These are phyloP conservation scores for Seriola dumerili DNA, from an alignment of 2,113 vertebrate species.

Conservation along the genomic window DNA sequence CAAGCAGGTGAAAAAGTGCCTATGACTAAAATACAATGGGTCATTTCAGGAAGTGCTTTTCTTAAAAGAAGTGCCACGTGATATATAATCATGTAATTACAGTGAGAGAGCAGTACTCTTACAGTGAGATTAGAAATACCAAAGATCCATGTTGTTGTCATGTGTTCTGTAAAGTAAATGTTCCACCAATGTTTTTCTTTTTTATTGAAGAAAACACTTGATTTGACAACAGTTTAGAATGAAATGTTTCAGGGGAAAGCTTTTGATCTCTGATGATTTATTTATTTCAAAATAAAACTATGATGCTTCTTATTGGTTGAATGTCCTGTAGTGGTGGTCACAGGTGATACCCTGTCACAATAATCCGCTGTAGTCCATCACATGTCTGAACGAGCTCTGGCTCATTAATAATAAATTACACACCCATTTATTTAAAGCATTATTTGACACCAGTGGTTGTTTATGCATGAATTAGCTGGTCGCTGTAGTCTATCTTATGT, in stretches of 20 bases:
- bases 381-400: background rate
- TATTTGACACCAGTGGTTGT: background rate
- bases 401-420: background rate
- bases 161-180: background rate
- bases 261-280: slow-evolving; percentile 15
- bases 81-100: background rate
- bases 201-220: background rate
- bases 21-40: background rate
- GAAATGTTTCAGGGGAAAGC: background rate
- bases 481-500: too few relatives aligned
- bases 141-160: slow-evolving; percentile 14
- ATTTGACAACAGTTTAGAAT: background rate
- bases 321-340: background rate
- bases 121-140: background rate
- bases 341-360: background rate
- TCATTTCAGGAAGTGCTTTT: background rate
- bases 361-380: background rate
- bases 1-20: background rate
- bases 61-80: background rate
- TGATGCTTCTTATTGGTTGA: background rate
- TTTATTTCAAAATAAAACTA: slow-evolving; percentile 53
- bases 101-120: background rate
- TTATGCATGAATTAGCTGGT: background rate
- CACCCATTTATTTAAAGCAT: background rate
- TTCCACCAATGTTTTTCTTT: too few relatives aligned